These are phyloP conservation scores for Etheostoma perlongum DNA, from an alignment of 2,797 vertebrate genomes.

Conservation along the genomic window DNA sequence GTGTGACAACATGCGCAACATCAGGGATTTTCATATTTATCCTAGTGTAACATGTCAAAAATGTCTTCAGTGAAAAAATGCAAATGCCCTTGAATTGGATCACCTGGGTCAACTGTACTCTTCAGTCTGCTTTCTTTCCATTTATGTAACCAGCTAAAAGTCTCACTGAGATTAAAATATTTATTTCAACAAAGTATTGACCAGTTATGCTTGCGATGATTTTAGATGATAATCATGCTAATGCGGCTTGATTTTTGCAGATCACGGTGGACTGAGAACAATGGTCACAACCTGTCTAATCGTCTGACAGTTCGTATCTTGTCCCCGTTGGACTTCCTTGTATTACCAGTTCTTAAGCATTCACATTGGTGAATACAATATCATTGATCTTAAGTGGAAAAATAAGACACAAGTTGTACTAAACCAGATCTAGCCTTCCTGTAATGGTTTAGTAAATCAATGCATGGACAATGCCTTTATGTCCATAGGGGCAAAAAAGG, in stretches of 20 bases:
- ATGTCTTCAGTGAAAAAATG: not conserved
- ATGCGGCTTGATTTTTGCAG: constrained; percentile 12
- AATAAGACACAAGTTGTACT: not conserved
- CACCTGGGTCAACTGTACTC: not conserved
- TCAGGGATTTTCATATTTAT: not conserved
- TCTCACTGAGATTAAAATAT: not conserved
- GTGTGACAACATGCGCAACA: not conserved
- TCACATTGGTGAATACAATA: constrained; percentile 1
- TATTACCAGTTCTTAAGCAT: constrained; percentile 8
- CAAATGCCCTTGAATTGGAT: not conserved
- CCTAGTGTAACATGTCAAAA: not conserved
- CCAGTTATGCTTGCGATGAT: not conserved
- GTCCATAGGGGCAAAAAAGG: not conserved
- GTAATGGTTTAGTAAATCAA: not conserved
- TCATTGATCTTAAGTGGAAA: not conserved
- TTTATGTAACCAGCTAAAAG: not conserved
- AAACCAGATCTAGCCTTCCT: not conserved
- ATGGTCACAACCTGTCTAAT: constrained; percentile 1
- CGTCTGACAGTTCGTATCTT: constrained; percentile 10
- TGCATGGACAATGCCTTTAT: not conserved
- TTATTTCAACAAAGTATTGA: not conserved
- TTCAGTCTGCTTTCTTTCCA: not conserved
- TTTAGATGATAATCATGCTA: not conserved
- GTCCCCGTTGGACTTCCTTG: not conserved
- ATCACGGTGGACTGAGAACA: not conserved